phyloP scores from a whole-genome alignment of 2,797 vertebrate genomes.

The Lepus townsendii region DNA sequence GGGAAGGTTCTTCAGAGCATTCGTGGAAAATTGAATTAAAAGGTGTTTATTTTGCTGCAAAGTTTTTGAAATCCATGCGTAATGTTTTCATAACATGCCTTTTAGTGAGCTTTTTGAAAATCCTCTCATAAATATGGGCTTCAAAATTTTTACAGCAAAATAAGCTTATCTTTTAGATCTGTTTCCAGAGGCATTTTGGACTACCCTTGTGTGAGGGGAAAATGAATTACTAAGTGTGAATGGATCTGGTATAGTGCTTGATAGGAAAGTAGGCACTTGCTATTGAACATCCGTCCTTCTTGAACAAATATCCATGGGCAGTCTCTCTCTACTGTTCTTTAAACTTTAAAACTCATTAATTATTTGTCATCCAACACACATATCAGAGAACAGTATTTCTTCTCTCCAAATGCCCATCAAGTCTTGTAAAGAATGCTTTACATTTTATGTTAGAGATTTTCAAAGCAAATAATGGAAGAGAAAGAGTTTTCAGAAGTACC shows the following conservation, averaged over 20 bases:
- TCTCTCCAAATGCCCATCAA: neutral
- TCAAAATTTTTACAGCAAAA: too few species aligned
- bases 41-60: too few species aligned
- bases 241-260: neutral
- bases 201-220: neutral
- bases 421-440: constrained; percentile 14
- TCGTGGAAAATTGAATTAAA: too few species aligned
- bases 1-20: too few species aligned
- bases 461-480: neutral
- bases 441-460: neutral
- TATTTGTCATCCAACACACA: neutral
- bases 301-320: neutral
- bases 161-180: too few species aligned
- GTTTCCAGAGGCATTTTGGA: too few species aligned
- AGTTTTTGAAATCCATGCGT: too few species aligned
- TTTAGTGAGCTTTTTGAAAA: too few species aligned
- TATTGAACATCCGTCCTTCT: neutral
- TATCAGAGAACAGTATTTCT: neutral
- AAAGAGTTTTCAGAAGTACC: constrained; percentile 32
- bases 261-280: neutral
- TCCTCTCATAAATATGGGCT: too few species aligned
- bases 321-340: neutral
- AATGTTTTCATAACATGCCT: too few species aligned
- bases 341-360: neutral
- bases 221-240: neutral